Percentiles rank a stretch among this genome's conserved stretches.
These are phyloP conservation scores for Vulpes lagopus DNA, from an alignment of 2,113 vertebrate species.

Conservation along the genomic window DNA sequence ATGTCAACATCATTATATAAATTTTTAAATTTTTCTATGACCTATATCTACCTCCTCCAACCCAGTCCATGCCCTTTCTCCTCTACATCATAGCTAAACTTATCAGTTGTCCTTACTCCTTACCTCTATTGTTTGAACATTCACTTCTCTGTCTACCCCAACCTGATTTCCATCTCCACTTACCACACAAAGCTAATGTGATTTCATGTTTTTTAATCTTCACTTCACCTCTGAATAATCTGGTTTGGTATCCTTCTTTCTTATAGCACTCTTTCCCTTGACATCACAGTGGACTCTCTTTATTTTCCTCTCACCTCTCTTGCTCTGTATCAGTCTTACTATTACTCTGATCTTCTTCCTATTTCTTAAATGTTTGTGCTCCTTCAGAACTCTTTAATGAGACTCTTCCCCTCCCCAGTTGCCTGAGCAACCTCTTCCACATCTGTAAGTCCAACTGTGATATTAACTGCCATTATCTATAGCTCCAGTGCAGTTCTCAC, in stretches of 20 bases:
- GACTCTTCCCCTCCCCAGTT: too few relatives aligned
- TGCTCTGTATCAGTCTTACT: neutral
- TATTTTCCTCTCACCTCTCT: neutral
- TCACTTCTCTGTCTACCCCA: neutral
- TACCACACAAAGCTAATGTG: too few relatives aligned
- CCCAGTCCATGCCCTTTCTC: neutral
- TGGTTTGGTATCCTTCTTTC: neutral
- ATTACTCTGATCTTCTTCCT: neutral
- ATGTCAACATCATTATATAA: neutral
- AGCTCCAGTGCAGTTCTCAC: neutral
- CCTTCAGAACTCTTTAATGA: neutral
- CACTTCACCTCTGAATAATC: neutral
- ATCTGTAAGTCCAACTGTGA: neutral
- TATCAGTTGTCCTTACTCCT: neutral
- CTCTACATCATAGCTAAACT: neutral
- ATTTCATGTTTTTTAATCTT: too few relatives aligned
- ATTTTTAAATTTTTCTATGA: neutral
- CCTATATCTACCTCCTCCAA: neutral
- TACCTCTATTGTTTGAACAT: neutral
- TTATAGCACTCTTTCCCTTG: neutral
- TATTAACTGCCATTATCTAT: neutral
- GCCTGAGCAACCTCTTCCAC: neutral
- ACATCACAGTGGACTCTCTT: neutral
- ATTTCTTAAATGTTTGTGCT: neutral
- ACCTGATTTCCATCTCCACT: too few relatives aligned